phyloP scores from a whole-genome alignment of 2,113 vertebrate species.

The Ranitomeya imitator region DNA sequence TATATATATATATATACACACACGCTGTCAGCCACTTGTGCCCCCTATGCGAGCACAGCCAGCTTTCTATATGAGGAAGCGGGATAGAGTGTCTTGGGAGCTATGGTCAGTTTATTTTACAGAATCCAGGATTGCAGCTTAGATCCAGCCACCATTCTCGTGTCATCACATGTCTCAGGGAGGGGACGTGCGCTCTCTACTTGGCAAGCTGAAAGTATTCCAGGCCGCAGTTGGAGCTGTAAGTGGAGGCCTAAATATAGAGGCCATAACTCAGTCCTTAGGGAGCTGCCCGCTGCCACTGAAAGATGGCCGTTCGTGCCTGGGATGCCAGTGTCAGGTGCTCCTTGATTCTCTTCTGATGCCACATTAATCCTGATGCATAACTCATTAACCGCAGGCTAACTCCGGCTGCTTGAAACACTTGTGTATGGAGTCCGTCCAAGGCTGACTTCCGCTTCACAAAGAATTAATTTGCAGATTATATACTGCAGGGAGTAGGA shows the following conservation, averaged over 20 bases:
- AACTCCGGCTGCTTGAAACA: neutral
- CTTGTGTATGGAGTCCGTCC: constrained; percentile 21
- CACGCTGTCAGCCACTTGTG: neutral
- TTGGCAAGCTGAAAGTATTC: constrained; percentile 14
- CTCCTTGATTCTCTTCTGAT: constrained; percentile 13
- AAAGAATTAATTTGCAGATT: neutral
- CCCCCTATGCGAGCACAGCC: neutral
- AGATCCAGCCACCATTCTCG: constrained; percentile 25
- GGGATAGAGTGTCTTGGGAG: neutral
- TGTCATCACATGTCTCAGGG: constrained; percentile 25
- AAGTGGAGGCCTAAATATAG: constrained; percentile 43
- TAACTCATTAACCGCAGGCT: constrained; percentile 50
- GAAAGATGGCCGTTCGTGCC: constrained; percentile 26
- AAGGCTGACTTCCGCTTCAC: constrained; percentile 23
- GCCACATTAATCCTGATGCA: constrained; percentile 34
- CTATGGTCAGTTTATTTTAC: constrained; percentile 26
- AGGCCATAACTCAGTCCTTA: constrained; percentile 48
- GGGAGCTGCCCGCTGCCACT: constrained; percentile 18
- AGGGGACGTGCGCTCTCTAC: neutral
- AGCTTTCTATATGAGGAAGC: neutral
- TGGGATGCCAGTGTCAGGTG: constrained; percentile 26
- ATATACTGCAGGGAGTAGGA: neutral
- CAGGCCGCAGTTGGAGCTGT: constrained; percentile 18
- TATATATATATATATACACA: neutral
- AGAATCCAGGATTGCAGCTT: neutral